Base-by-base conservation (phyloP, 2,113 vertebrate genomes). In the Prunella himalayana region DNA sequence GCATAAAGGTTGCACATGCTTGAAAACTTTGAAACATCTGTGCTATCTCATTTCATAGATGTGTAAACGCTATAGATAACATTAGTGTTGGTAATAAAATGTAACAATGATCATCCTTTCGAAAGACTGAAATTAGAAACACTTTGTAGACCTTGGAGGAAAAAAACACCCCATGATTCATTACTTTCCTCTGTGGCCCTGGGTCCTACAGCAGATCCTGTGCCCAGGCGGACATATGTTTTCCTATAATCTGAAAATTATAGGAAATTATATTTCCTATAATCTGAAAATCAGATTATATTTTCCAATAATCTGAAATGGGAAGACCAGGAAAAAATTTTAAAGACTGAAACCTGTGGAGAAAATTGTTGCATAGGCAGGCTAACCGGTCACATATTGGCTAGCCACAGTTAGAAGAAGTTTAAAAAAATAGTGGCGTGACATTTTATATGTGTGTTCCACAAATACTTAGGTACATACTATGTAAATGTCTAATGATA, bases 111-210 rank as follows among this genome's bases (percentile, higher is more conserved):
- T 51, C 8, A 5, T 17, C 37, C 8, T 71, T 44, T 75, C 27
- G 35, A 24, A 33, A 80, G 21, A 20, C 15, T 33, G 33, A 76
- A 77, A 71, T 37, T 11, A 59, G 16, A 85, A 82, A 50, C 33
- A 19, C 24, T 76, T 64, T 53, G 12, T 39, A 41, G 70, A 57
- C 4, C 12, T 85, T 70, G 39, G 37, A 82, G 31, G 27, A 8
- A 42, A 64, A 63, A 71, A 37, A 0, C 0, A 2, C 0, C 7
- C 14, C 10, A 2, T 35, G 54, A 22, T 37, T 90, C 17, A 39
- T 25, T 35, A 20, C 15, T 88, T 82, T 70, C 2, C 7, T 33
- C 19, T 28, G 25, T 56, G 25, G 33, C 23, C 50, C 37, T 51
- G 50, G 33, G 69, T 77, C 9, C 10, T 31, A 31, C 35, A 44